A percentile compares a stretch with the other conserved stretches of the same genome.
These are phyloP conservation scores for Scaptomyza graminum DNA, from an alignment of 1,140 invertebrate genomes.

Conservation along the genomic window DNA sequence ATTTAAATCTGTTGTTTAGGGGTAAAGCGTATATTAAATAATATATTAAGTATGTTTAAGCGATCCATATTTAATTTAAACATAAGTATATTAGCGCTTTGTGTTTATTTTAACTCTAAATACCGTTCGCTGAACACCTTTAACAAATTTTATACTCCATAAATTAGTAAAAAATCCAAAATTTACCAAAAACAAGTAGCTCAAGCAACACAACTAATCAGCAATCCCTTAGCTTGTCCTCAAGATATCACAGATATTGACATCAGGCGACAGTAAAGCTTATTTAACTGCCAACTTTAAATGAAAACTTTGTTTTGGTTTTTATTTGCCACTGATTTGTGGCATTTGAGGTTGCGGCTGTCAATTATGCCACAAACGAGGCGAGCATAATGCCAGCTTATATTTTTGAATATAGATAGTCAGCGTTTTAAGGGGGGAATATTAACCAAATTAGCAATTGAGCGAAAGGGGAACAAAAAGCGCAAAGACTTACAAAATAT, in stretches of 20 bases:
- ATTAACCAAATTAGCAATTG: slow-evolving; percentile 21
- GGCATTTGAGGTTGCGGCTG: neutral
- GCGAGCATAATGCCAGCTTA: slow-evolving; percentile 3
- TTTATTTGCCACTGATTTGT: slow-evolving; percentile 1
- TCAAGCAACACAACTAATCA: no score
- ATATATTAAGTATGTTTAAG: no score
- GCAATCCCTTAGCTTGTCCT: no score
- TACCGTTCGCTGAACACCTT: no score
- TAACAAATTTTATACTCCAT: no score
- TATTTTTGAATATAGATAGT: slow-evolving; percentile 1
- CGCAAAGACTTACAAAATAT: slow-evolving; percentile 47
- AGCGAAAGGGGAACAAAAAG: slow-evolving; percentile 15
- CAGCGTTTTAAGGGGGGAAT: neutral
- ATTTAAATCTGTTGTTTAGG: no score
- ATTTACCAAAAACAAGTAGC: no score
- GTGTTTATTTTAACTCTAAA: no score
- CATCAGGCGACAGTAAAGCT: neutral
- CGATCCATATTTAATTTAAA: no score
- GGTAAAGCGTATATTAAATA: no score
- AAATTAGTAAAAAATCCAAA: no score
- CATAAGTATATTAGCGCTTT: no score
- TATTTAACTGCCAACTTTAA: neutral
- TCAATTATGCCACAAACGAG: neutral
- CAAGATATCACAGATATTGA: neutral
- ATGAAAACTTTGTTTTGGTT: neutral